These are phyloP conservation scores for Lagopus leucura DNA, from an alignment of 2,113 vertebrate genomes.

Conservation along the genomic window DNA sequence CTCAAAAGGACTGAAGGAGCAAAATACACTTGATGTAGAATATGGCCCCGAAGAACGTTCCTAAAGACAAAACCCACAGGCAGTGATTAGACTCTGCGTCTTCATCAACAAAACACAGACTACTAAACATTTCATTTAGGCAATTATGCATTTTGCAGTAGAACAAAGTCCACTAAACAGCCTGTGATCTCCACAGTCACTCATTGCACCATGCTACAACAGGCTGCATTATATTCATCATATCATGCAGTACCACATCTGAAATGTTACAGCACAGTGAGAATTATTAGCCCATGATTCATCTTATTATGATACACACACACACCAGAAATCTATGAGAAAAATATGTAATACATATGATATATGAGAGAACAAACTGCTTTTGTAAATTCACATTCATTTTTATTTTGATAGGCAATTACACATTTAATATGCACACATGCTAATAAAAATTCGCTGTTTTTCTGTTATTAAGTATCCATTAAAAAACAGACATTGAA, in stretches of 20 bases:
- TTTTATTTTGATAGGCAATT: constrained; percentile 1
- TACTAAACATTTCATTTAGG: not conserved
- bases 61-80: not conserved
- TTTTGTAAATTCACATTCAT: not conserved
- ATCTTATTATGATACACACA: not conserved
- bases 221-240: not conserved
- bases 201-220: not conserved
- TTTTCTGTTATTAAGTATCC: constrained; percentile 8
- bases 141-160: not conserved
- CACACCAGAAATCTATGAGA: not conserved
- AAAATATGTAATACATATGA: not conserved
- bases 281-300: not conserved
- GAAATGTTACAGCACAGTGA: not conserved
- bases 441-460: not conserved
- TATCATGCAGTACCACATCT: not conserved
- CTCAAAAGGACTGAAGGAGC: not conserved
- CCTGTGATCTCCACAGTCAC: not conserved
- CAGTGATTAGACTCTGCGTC: not conserved
- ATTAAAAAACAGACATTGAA: not conserved
- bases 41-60: not conserved
- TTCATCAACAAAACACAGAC: constrained; percentile 10
- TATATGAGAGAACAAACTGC: not conserved
- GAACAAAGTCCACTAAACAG: not conserved
- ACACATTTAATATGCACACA: not conserved
- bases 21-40: not conserved